Percentiles rank a stretch among this genome's conserved stretches.
phyloP scores from a whole-genome alignment of 2,113 vertebrate genomes.

The Clupea harengus region DNA sequence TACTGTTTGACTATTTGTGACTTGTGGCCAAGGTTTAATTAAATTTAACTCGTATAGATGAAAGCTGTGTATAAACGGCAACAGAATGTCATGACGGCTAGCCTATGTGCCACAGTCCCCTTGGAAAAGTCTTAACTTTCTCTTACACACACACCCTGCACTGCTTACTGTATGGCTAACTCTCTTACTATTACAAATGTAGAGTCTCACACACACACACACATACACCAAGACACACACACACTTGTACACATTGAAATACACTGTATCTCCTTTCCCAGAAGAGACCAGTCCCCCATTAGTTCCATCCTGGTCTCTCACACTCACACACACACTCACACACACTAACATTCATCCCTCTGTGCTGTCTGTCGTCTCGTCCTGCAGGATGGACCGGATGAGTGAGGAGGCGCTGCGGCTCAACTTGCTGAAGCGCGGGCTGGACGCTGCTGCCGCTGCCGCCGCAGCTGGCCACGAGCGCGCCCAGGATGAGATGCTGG shows the following conservation, averaged over 20 bases:
- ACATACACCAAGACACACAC: too few relatives aligned
- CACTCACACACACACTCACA: not conserved
- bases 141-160: not conserved
- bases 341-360: not conserved
- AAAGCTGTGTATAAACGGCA: not conserved
- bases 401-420: slow-evolving; percentile 81
- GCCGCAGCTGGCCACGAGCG: slow-evolving; percentile 18
- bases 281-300: too few relatives aligned
- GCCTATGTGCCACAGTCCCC: not conserved
- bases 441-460: slow-evolving; percentile 61
- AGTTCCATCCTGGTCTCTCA: too few relatives aligned
- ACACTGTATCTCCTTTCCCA: not conserved
- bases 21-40: too few relatives aligned
- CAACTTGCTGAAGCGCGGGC: slow-evolving; percentile 79
- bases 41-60: too few relatives aligned
- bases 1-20: too few relatives aligned
- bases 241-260: not conserved
- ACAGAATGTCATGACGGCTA: not conserved
- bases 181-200: not conserved
- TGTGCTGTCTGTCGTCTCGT: not conserved
- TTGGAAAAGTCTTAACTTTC: not conserved
- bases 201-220: not conserved
- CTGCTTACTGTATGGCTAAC: not conserved
- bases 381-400: slow-evolving; percentile 81
- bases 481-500: slow-evolving; percentile 77